phyloP scores from a whole-genome alignment of 2,113 vertebrate genomes.

The Hypanus sabinus region DNA sequence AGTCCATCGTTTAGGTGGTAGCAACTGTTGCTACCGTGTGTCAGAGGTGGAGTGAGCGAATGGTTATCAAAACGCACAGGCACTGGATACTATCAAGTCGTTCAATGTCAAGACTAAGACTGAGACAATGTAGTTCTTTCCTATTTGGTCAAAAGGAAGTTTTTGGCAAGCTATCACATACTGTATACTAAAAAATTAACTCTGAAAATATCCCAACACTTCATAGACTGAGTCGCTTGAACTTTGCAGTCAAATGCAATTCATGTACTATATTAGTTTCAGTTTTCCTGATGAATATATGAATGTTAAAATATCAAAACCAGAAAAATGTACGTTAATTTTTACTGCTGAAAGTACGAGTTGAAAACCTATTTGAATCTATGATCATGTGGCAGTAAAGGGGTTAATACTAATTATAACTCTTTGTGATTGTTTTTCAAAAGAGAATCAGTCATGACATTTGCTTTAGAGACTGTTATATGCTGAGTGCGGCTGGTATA shows the following conservation, averaged over 20 bases:
- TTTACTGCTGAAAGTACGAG: not conserved
- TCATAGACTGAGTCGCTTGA: not conserved
- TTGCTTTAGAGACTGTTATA: constrained; percentile 27
- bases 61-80: not conserved
- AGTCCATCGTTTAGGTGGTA: too few relatives aligned
- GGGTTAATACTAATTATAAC: constrained; percentile 31
- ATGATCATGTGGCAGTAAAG: not conserved
- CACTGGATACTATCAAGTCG: not conserved
- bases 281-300: not conserved
- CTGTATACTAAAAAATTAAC: not conserved
- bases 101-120: not conserved
- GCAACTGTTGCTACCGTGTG: too few relatives aligned
- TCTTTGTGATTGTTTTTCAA: not conserved
- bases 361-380: not conserved
- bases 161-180: not conserved
- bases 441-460: constrained; percentile 1
- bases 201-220: not conserved
- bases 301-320: not conserved
- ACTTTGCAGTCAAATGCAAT: not conserved
- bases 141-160: not conserved
- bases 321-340: not conserved
- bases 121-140: not conserved
- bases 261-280: not conserved
- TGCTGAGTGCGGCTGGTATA: not conserved
- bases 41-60: too few relatives aligned